Base-by-base conservation (phyloP, 2,888 invertebrate species). In the Netelia fuscicornis region DNA sequence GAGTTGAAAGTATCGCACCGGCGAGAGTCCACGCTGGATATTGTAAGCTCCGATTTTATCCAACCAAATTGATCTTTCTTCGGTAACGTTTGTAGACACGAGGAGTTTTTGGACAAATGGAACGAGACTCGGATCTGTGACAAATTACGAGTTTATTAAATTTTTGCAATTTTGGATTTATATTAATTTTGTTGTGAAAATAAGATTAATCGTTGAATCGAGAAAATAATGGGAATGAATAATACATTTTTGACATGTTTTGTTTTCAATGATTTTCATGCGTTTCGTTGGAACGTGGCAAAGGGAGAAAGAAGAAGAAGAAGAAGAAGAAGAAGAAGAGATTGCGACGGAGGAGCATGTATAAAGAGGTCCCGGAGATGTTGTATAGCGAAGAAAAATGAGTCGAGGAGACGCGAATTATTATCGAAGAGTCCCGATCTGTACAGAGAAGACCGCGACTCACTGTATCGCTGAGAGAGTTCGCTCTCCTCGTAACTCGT, bases 341-440 rank as follows among this genome's bases (percentile, higher is more conserved):
- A 68, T 20, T n/a, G 23, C 54, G 56, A 25, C 37, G 11, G 23
- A 65, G 74, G 70, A 54, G 52, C 23, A 74, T 17, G 20, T 44
- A 67, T 37, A 25, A 67, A 58, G 65, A 42, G 67, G 70, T 72
- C 30, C 23, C 20, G 23, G 65, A 30, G 48, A 17, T 9, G 70
- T 62, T 68, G 48, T 60, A 56, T 54, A 72, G 56, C n/a, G 70
- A 65, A 68, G 64, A 80, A 84, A 84, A 84, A 84, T 77, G 67
- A 81, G 65, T 71, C 62, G 75, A 71, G 62, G 76, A 67, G 65
- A 60, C 67, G 44, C 80, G 81, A 84, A 84, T 81, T 81, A 81
- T 81, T 84, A 80, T 64, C 74, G 77, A 60, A 64, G 60, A 79
- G 60, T 74, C 64, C 30, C 79, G 83, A 83, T 79, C 74, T 52